phyloP scores from a whole-genome alignment of 2,113 vertebrate genomes.

The Cephalophus harveyi region DNA sequence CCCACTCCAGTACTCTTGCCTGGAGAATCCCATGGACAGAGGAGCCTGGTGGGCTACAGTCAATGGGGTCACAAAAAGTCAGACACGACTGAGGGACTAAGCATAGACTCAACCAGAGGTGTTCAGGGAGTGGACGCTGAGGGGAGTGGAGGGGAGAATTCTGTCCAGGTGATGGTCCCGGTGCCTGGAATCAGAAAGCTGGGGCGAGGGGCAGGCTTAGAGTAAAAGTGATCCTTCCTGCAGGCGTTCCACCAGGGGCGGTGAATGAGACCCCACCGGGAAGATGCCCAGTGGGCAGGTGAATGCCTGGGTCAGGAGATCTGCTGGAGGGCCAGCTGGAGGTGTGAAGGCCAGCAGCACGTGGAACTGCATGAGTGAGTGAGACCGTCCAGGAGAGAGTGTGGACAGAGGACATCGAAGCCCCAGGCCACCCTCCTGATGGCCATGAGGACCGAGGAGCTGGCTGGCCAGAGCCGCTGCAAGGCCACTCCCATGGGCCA shows the following conservation, averaged over 20 bases:
- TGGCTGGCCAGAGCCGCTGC: neutral
- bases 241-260: neutral
- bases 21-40: neutral
- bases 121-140: neutral
- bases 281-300: neutral
- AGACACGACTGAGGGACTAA: neutral
- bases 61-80: rapidly evolving
- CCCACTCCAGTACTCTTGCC: neutral
- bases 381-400: neutral
- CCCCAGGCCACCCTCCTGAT: neutral
- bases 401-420: neutral
- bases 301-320: neutral
- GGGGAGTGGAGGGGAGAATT: neutral
- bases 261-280: neutral
- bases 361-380: neutral
- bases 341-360: neutral
- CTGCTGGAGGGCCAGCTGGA: neutral
- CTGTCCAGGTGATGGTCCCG: rapidly evolving
- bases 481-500: no score
- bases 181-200: neutral
- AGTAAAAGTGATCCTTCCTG: neutral
- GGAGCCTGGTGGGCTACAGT: neutral
- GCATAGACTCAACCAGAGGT: neutral
- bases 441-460: neutral
- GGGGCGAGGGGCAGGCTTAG: neutral